phyloP scores from a whole-genome alignment of 1,140 invertebrate species.

The Leptinotarsa lineolata region DNA sequence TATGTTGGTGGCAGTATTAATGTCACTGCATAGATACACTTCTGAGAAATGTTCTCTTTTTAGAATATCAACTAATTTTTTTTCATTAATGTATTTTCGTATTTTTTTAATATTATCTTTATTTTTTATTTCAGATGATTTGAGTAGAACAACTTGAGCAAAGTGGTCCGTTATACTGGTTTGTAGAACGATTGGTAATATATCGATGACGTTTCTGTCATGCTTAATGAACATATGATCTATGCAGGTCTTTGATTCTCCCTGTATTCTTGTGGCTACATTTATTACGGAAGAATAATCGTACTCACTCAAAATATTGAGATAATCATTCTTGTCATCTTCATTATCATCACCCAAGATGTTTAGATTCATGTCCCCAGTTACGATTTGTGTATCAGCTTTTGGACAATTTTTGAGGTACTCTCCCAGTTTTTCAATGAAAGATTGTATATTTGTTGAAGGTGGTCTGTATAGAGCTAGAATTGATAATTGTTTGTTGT shows the following conservation, averaged over 20 bases:
- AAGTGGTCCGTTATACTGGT: neutral
- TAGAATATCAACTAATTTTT: neutral
- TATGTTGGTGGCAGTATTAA: neutral
- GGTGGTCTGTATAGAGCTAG: neutral
- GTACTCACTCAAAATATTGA: conserved; percentile 16
- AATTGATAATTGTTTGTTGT: no score
- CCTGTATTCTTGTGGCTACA: neutral
- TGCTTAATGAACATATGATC: conserved; percentile 10
- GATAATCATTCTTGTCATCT: neutral
- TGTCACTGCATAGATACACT: conserved; percentile 5
- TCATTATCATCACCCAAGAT: conserved; percentile 11
- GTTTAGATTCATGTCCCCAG: conserved; percentile 9
- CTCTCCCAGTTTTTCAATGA: neutral
- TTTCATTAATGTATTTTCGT: neutral
- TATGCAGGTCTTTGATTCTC: conserved; percentile 2
- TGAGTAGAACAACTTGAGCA: no score
- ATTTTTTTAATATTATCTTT: neutral
- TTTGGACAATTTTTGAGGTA: conserved; percentile 10
- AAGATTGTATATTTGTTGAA: neutral
- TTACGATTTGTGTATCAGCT: no score
- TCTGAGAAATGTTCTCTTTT: conserved; percentile 5
- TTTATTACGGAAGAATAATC: conserved; percentile 7
- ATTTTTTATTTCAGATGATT: neutral
- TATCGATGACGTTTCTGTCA: neutral
- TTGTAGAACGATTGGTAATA: conserved; percentile 2